Percentiles rank a stretch among this genome's conserved stretches.
Conservation (phyloP, 2,113 vertebrate genomes). For the Hirundichthys speculiger region DNA sequence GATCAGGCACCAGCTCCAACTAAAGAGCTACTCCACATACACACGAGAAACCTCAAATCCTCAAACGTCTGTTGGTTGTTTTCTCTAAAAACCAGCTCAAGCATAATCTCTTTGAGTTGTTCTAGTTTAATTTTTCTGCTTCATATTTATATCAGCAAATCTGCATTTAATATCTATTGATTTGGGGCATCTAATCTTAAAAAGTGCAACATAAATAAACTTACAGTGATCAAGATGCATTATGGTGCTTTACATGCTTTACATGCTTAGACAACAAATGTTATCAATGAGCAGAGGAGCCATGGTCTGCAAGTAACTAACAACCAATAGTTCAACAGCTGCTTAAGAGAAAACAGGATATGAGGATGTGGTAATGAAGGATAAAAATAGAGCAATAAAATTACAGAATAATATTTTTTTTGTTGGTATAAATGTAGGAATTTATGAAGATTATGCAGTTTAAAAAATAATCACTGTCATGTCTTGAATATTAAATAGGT, state of each 20-base stretch:
- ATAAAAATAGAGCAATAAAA: conserved; percentile 28
- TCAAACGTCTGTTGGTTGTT: no score
- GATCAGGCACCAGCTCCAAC: no score
- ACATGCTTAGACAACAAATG: not conserved
- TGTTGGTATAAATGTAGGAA: conserved; percentile 14
- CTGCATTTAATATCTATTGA: no score
- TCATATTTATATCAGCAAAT: no score
- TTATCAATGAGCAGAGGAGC: conserved; percentile 2
- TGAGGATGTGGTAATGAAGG: conserved; percentile 26
- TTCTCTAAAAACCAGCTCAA: no score
- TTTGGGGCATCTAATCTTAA: no score
- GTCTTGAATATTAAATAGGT: conserved; percentile 34
- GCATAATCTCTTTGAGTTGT: no score
- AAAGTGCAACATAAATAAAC: not conserved
- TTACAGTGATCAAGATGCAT: not conserved
- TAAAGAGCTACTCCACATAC: no score
- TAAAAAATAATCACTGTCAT: conserved; percentile 11
- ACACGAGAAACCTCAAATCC: no score
- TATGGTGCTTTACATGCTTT: not conserved
- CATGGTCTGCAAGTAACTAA: not conserved
- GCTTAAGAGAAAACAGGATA: conserved; percentile 15
- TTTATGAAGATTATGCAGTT: conserved; percentile 9
- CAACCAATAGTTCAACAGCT: conserved; percentile 28
- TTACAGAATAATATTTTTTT: conserved; percentile 27
- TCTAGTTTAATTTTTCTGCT: no score